phyloP scores from a whole-genome alignment of 2,797 vertebrate genomes.

The Enteromius mattozi region DNA sequence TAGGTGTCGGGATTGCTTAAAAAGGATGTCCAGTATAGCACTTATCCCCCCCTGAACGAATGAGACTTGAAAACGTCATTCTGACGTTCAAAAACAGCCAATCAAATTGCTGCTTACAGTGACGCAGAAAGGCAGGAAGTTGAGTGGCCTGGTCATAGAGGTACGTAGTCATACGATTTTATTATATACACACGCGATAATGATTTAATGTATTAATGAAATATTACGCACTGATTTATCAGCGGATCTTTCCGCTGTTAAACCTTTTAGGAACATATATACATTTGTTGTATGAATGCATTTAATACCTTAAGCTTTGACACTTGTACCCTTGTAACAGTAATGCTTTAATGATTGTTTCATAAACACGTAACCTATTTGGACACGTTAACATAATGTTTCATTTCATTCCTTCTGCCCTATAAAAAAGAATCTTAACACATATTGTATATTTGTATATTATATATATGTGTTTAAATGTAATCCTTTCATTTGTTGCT shows the following conservation, averaged over 20 bases:
- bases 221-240: not conserved
- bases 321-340: slow-evolving; percentile 1
- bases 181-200: not conserved
- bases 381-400: not conserved
- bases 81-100: slow-evolving; percentile 11
- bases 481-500: not conserved
- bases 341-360: not conserved
- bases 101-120: not conserved
- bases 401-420: not conserved
- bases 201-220: not conserved
- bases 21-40: not conserved
- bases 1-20: slow-evolving; percentile 8
- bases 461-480: not conserved
- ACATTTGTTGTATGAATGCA: too few species aligned
- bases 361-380: not conserved
- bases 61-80: slow-evolving; percentile 7
- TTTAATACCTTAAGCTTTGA: not conserved
- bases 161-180: slow-evolving; percentile 4
- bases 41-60: not conserved
- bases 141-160: not conserved
- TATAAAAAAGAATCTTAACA: not conserved
- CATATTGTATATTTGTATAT: not conserved
- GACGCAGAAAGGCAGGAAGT: slow-evolving; percentile 31
- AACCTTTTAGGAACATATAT: not conserved
- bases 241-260: not conserved